These are phyloP conservation scores for Hexactinellida sp. DNA, from an alignment of 37 sponge, comb jelly and placozoan genomes.

Conservation along the genomic window DNA sequence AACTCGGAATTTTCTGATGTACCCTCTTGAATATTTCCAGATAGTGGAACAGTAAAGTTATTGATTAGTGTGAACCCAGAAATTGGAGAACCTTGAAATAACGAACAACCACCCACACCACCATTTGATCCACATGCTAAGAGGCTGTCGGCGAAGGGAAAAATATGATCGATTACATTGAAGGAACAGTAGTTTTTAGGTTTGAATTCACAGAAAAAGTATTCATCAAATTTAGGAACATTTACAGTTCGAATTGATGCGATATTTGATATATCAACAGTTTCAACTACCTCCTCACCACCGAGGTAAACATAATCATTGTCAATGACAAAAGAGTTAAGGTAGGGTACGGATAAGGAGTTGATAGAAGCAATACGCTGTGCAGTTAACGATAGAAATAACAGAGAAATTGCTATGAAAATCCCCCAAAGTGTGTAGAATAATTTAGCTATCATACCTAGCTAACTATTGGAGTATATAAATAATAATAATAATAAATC, in stretches of 20 bases:
- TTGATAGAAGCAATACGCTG: not conserved
- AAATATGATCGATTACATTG: constrained; percentile 6
- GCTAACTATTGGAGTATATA: no score
- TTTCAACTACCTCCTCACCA: not conserved
- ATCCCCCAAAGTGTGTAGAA: not conserved
- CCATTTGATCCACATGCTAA: not conserved
- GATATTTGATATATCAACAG: not conserved
- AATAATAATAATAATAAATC: no score
- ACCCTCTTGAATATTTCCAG: not conserved
- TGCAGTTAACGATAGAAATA: not conserved
- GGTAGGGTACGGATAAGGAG: not conserved
- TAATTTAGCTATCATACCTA: not conserved
- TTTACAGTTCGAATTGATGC: not conserved
- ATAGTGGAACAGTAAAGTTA: not conserved
- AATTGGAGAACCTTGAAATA: not conserved
- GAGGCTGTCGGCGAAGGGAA: not conserved
- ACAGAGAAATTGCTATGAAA: not conserved
- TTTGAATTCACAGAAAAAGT: not conserved
- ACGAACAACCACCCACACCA: not conserved
- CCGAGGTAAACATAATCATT: not conserved
- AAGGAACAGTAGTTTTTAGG: not conserved
- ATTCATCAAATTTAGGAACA: not conserved
- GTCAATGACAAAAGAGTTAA: not conserved
- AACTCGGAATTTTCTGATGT: not conserved
- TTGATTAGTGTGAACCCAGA: not conserved